A percentile compares a stretch with the other conserved stretches of the same genome.
Evolutionary conservation across 2,888 invertebrate species (phyloP).

Genomic region (Adelognathus sp.): DNA sequence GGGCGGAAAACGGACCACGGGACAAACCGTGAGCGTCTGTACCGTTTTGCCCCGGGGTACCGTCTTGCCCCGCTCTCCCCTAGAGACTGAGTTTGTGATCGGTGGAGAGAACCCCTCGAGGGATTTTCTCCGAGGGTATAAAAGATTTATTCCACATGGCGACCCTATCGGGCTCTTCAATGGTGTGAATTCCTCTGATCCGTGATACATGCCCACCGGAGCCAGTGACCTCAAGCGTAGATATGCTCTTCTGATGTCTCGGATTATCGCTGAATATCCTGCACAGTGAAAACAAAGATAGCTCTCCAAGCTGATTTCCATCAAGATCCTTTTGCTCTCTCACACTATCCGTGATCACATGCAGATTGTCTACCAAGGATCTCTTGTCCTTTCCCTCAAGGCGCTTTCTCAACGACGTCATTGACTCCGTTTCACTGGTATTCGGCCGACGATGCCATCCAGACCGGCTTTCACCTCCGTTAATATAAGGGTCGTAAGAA

Average conservation of each 20-base stretch:
- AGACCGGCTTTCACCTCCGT: constrained; percentile 11
- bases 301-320: neutral
- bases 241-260: neutral
- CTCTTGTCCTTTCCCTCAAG: neutral
- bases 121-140: constrained; percentile 1
- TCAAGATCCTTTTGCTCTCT: neutral
- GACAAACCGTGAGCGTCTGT: too few relatives aligned
- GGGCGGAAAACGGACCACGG: too few relatives aligned
- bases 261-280: neutral
- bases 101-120: constrained; percentile 2
- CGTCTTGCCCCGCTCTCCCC: too few relatives aligned
- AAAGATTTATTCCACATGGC: constrained; percentile 16
- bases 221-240: neutral
- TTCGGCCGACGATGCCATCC: neutral
- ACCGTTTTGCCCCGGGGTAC: too few relatives aligned
- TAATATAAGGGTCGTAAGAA: constrained; percentile 42
- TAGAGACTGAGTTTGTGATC: neutral
- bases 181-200: neutral
- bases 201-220: neutral
- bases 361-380: neutral
- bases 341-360: neutral
- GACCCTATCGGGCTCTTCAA: neutral
- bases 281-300: neutral
- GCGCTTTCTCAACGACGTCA: neutral
- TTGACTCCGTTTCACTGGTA: neutral